Base-by-base conservation (phyloP, 2,888 invertebrate species). In the Isoperla grammatica region DNA sequence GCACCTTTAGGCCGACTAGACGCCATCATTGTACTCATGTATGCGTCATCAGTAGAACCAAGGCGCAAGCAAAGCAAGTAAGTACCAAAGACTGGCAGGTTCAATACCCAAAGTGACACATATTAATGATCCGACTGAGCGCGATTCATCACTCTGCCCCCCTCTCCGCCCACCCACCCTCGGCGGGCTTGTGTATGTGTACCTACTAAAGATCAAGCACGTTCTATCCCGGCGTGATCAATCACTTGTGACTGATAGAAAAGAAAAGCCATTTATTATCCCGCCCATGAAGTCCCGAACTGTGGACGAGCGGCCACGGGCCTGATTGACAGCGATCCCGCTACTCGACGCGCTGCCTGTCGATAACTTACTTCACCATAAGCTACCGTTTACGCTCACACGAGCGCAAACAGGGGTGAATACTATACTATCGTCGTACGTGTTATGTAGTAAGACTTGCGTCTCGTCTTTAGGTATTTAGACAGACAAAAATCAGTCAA, bases 231-330 rank as follows among this genome's bases (percentile, higher is more conserved):
- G 17, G 9, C 19, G 63, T 60, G 63, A 63, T 63, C 63, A 75
- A 75, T 75, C 76, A 75, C 74, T 75, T 72, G 71, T 74, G 75
- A 75, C 74, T 74, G 74, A 69, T 73, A 69, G 73, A 74, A 74
- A 75, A 74, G 71, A 74, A 65, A 67, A 67, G 71, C 73, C 74
- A 75, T 76, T 75, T 75, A 75, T 75, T 74, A 75, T 68, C 67
- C 60, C 20, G 9, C 4, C 45, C 39, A 39, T 12, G 39, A 39
- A 39, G 53, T 53, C 19, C 53, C 37, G 37, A 53, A 39, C 53
- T 53, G 37, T 17, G 46, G 19, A 46, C 9, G 46, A 46, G 46
- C 22, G 6, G 23, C 22, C n/a, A 11, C 29, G n/a, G 45, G 11
- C n/a, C 15, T 37, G 39, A 39, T 53, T 53, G 53, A 53, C 53